These are phyloP conservation scores for Seriola dumerili DNA, from an alignment of 2,113 vertebrate species.

Conservation along the genomic window DNA sequence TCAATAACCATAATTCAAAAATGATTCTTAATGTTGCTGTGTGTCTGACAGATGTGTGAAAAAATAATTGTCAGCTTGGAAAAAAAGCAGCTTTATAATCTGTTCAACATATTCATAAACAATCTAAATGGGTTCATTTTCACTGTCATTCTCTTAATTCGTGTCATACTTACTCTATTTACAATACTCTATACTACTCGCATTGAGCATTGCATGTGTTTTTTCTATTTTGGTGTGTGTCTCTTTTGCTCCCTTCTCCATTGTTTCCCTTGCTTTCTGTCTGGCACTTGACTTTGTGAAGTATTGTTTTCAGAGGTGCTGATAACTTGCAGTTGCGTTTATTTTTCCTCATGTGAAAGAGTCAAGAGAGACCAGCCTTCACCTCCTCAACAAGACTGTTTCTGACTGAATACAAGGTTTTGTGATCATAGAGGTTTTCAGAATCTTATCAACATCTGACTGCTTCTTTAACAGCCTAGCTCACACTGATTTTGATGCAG, in stretches of 20 bases:
- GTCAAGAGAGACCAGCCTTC: background rate
- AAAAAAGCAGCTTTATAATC: background rate
- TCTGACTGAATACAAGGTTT: slow-evolving; percentile 12
- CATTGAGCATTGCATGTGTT: background rate
- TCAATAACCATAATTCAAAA: background rate
- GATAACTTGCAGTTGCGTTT: background rate
- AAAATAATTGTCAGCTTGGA: background rate
- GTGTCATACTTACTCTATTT: background rate
- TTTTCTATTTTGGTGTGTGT: background rate
- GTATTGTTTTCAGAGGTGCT: slow-evolving; percentile 18
- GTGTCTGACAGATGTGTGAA: background rate
- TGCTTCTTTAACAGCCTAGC: slow-evolving; percentile 23
- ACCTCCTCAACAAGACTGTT: background rate
- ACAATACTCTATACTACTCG: too few species aligned
- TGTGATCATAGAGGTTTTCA: slow-evolving; percentile 1
- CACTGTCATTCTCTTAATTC: background rate
- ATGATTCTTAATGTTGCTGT: background rate
- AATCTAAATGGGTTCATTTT: background rate
- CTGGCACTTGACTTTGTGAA: background rate
- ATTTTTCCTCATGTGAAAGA: slow-evolving; percentile 3
- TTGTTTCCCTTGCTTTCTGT: background rate
- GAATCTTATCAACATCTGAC: slow-evolving; percentile 17
- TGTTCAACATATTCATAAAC: too few species aligned
- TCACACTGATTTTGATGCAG: slow-evolving; percentile 16
- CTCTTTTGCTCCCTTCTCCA: background rate